Evolutionary conservation across 1,140 invertebrate genomes (phyloP).

Genomic region (Cylas formicarius): DNA sequence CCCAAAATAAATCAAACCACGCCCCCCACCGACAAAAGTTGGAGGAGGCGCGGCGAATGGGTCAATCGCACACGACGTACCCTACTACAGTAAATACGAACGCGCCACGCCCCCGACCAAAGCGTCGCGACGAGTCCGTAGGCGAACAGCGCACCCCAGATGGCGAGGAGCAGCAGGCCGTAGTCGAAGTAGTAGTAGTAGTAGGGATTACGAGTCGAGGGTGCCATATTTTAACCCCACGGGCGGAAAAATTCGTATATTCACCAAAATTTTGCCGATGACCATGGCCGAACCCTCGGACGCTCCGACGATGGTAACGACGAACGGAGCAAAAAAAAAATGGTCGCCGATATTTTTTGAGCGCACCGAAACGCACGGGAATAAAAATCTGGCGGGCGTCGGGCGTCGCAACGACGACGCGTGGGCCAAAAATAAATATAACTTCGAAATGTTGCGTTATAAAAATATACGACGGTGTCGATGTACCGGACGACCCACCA

Average conservation of each 20-base stretch:
- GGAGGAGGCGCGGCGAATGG: not conserved
- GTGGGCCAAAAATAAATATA: too few relatives aligned
- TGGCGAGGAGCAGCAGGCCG: conserved; percentile 6
- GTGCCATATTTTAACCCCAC: not conserved
- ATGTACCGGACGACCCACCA: too few relatives aligned
- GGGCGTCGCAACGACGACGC: too few relatives aligned
- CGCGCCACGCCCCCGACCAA: not conserved
- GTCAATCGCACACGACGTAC: not conserved
- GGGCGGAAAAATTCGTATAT: conserved; percentile 7
- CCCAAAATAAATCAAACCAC: conserved; percentile 3
- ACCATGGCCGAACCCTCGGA: conserved; percentile 9
- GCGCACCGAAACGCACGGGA: too few relatives aligned
- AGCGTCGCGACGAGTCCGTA: conserved; percentile 18
- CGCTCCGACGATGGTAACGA: not conserved
- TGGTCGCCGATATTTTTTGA: too few relatives aligned
- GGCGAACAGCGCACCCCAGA: conserved; percentile 18
- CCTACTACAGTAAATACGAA: conserved; percentile 9
- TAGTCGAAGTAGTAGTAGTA: conserved; percentile 11
- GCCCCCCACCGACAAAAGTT: not conserved
- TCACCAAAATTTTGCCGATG: conserved; percentile 20
- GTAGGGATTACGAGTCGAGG: not conserved
- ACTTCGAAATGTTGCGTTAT: too few relatives aligned
- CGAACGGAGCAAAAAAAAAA: not conserved
- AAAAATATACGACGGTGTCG: too few relatives aligned
- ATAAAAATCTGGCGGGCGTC: too few relatives aligned